Conservation (phyloP, 2,113 vertebrate genomes). For the Artemisiospiza belli region DNA sequence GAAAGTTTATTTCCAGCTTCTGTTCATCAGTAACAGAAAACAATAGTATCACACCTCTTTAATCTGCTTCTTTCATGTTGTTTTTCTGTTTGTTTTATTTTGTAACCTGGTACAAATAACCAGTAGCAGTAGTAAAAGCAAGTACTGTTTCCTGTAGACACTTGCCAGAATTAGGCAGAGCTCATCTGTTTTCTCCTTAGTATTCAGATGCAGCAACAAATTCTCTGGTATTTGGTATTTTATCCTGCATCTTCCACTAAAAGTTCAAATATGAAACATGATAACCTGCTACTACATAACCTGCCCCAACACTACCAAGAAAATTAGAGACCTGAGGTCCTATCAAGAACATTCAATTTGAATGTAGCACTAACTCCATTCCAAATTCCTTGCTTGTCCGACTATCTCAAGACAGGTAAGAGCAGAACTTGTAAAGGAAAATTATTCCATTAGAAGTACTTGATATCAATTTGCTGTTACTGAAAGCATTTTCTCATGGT, state of each 20-base stretch:
- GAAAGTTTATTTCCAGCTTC: not conserved
- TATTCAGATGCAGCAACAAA: not conserved
- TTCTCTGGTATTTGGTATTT: not conserved
- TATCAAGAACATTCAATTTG: constrained; percentile 40
- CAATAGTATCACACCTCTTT: not conserved
- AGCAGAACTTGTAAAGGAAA: not conserved
- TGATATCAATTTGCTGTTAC: not conserved
- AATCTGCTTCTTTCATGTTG: not conserved
- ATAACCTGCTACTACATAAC: not conserved
- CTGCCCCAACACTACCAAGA: constrained; percentile 26
- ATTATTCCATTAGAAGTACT: not conserved
- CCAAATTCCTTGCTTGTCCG: not conserved
- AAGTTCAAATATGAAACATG: constrained; percentile 27
- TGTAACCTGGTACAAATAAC: not conserved
- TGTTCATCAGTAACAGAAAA: not conserved
- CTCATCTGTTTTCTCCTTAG: not conserved
- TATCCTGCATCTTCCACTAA: not conserved
- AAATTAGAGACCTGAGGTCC: constrained; percentile 9
- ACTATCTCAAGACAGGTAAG: constrained; percentile 64
- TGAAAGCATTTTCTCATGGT: not conserved
- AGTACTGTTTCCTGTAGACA: not conserved
- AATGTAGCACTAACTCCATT: constrained; percentile 37
- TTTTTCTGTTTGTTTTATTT: not conserved
- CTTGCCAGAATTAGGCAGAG: not conserved
- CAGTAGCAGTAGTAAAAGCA: not conserved